Evolutionary conservation across 2,113 vertebrate species (phyloP).

Genomic region (Xiphophorus maculatus): DNA sequence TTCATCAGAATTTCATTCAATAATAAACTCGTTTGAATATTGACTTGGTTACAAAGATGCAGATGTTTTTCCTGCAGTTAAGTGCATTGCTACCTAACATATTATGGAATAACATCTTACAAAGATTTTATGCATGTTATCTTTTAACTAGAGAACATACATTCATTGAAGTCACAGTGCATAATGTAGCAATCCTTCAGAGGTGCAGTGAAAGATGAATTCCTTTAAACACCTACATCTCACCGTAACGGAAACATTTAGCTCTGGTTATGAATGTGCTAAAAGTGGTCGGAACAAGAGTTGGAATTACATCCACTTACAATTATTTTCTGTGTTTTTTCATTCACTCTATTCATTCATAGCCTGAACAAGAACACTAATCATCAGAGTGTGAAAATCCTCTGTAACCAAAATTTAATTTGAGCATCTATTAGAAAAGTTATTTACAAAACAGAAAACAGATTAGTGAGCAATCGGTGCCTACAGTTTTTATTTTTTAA

Average conservation of each 20-base stretch:
- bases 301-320: background rate
- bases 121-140: too few relatives aligned
- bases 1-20: background rate
- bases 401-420: too few relatives aligned
- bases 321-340: too few relatives aligned
- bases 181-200: background rate
- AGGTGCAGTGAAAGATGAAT: background rate
- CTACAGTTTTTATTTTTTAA: conserved; percentile 22
- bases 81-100: background rate
- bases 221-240: background rate
- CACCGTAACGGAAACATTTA: too few relatives aligned
- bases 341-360: too few relatives aligned
- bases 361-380: too few relatives aligned
- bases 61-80: background rate
- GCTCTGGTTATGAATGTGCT: background rate
- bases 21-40: too few relatives aligned
- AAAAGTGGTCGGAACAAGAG: background rate
- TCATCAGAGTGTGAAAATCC: too few relatives aligned
- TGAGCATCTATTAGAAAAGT: background rate
- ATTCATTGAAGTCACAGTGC: background rate
- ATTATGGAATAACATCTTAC: background rate
- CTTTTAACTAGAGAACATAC: too few relatives aligned
- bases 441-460: background rate
- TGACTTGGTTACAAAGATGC: too few relatives aligned
- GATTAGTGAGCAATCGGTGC: background rate